A percentile compares a stretch with the other conserved stretches of the same genome.
These are phyloP conservation scores for Zeus faber DNA, from an alignment of 2,113 vertebrate species.

Conservation along the genomic window DNA sequence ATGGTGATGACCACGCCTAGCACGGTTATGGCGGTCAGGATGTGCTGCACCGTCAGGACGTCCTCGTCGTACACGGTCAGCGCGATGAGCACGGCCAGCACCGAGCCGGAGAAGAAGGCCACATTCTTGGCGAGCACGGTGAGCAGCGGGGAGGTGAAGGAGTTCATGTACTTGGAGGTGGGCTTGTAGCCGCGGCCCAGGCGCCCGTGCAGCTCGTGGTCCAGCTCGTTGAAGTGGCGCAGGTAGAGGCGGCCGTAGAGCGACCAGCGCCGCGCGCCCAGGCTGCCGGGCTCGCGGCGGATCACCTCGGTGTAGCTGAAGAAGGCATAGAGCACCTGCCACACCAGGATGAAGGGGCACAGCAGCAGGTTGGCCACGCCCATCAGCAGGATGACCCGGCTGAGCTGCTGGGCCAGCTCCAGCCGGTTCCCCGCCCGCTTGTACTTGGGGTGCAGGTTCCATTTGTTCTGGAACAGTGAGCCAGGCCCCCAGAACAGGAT, in stretches of 20 bases:
- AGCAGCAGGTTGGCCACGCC: conserved; percentile 96
- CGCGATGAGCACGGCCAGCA: conserved; percentile 94
- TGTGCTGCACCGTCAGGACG: conserved; percentile 92
- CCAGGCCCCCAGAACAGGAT: conserved; percentile 98
- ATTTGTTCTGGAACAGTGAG: conserved; percentile 95
- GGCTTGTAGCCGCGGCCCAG: conserved; percentile 95
- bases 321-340: conserved; percentile 98
- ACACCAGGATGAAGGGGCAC: conserved; percentile 95
- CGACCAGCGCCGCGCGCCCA: conserved; percentile 97
- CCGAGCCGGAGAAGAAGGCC: conserved; percentile 96
- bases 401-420: conserved; percentile 92
- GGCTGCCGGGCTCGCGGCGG: conserved; percentile 91
- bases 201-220: conserved; percentile 92
- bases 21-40: conserved; percentile 93
- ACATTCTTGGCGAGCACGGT: conserved; percentile 93
- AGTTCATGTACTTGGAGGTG: conserved; percentile 99
- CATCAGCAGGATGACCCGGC: conserved; percentile 92
- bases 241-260: conserved; percentile 93
- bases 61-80: conserved; percentile 98
- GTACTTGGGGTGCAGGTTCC: conserved; percentile 96
- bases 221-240: conserved; percentile 95
- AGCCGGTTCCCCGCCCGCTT: conserved; percentile 88
- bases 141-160: conserved; percentile 91
- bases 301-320: conserved; percentile 98
- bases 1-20: conserved; percentile 91